Evolutionary conservation across 2,888 invertebrate genomes (phyloP).

Genomic region (Lutraria lutraria): DNA sequence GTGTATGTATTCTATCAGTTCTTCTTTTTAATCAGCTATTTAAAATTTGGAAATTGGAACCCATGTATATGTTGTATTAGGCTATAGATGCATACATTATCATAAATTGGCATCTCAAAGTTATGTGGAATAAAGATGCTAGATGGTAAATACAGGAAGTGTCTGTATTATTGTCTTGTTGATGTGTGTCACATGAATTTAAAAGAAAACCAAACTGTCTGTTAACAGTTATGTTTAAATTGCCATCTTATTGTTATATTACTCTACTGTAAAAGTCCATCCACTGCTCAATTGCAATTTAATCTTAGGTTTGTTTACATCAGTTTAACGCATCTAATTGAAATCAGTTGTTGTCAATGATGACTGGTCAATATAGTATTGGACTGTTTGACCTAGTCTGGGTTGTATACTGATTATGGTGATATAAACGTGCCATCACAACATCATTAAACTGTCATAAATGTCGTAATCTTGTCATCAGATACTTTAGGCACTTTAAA

Average conservation of each 20-base stretch:
- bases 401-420: slow-evolving; percentile 53
- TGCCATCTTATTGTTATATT: slow-evolving; percentile 9
- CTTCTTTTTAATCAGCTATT: too few relatives aligned
- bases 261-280: slow-evolving; percentile 24
- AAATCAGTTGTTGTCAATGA: slow-evolving; percentile 26
- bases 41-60: too few relatives aligned
- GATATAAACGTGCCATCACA: slow-evolving; percentile 55
- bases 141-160: too few relatives aligned
- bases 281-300: slow-evolving; percentile 41
- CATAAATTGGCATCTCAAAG: too few relatives aligned
- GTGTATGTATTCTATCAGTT: too few relatives aligned
- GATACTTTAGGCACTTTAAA: background rate
- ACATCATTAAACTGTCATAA: slow-evolving; percentile 44
- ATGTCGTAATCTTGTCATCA: background rate
- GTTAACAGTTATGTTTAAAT: slow-evolving; percentile 41
- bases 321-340: slow-evolving; percentile 29
- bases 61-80: too few relatives aligned
- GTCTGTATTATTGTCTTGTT: too few relatives aligned
- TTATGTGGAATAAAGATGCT: too few relatives aligned
- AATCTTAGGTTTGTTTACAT: slow-evolving; percentile 34
- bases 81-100: too few relatives aligned
- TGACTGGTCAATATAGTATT: slow-evolving; percentile 19
- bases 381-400: slow-evolving; percentile 7
- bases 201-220: background rate
- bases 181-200: background rate